phyloP scores from a whole-genome alignment of 1,140 invertebrate species.

The Uloborus diversus region DNA sequence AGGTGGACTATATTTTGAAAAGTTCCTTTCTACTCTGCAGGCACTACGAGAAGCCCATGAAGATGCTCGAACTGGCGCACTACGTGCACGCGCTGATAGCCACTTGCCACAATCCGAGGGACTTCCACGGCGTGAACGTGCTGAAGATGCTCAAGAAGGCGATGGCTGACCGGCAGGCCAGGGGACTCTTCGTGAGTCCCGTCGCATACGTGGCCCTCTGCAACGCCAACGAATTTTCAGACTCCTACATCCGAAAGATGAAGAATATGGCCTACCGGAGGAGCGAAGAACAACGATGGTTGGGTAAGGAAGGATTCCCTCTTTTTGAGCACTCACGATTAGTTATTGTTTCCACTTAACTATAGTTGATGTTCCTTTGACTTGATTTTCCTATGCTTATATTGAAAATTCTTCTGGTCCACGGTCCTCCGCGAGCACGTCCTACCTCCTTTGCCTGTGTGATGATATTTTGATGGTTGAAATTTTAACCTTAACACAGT shows the following conservation, averaged over 20 bases:
- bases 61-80: conserved; percentile 22
- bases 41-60: conserved; percentile 2
- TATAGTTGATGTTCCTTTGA: background rate
- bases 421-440: too few species aligned
- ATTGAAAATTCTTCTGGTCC: too few species aligned
- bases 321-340: background rate
- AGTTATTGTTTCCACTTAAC: background rate
- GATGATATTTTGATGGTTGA: too few species aligned
- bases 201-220: conserved; percentile 19
- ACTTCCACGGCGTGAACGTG: conserved; percentile 30
- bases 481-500: too few species aligned
- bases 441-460: too few species aligned
- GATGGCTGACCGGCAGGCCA: background rate
- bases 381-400: too few species aligned
- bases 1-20: background rate
- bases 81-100: conserved; percentile 23
- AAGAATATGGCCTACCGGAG: conserved; percentile 38
- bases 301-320: conserved; percentile 17
- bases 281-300: conserved; percentile 22
- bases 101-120: conserved; percentile 1
- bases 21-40: background rate
- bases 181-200: conserved; percentile 8
- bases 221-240: background rate
- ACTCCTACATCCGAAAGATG: background rate
- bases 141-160: conserved; percentile 16